These are phyloP conservation scores for Agapornis canus DNA, from an alignment of 2,797 vertebrate species.

Conservation along the genomic window DNA sequence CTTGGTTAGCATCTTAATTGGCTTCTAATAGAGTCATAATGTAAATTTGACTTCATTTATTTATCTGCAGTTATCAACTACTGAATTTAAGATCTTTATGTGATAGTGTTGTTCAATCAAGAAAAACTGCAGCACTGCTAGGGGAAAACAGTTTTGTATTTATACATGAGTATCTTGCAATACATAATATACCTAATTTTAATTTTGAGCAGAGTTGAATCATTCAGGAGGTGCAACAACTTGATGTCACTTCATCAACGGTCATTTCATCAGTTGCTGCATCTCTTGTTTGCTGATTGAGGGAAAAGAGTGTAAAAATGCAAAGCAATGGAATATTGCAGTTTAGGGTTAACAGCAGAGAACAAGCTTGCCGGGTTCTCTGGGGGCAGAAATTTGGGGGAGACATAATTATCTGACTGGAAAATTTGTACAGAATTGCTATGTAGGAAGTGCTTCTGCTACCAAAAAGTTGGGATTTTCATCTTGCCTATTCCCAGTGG, in stretches of 20 bases:
- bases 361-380: not conserved
- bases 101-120: not conserved
- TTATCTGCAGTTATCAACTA: conserved; percentile 7
- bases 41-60: conserved; percentile 34
- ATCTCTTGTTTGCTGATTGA: not conserved
- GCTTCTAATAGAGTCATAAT: conserved; percentile 23
- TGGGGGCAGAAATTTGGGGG: not conserved
- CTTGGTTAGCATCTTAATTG: conserved; percentile 58
- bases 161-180: not conserved
- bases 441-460: not conserved
- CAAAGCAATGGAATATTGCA: not conserved
- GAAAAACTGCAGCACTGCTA: not conserved
- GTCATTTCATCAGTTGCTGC: not conserved
- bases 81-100: conserved; percentile 20
- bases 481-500: not conserved
- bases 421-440: not conserved
- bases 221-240: not conserved
- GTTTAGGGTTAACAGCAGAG: not conserved
- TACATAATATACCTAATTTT: not conserved
- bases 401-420: not conserved
- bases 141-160: not conserved
- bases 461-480: not conserved
- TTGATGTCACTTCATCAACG: not conserved
- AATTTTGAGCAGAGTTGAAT: not conserved
- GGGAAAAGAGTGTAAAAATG: not conserved